phyloP scores from a whole-genome alignment of 2,888 invertebrate genomes.

The Ypsolopha scabrella region DNA sequence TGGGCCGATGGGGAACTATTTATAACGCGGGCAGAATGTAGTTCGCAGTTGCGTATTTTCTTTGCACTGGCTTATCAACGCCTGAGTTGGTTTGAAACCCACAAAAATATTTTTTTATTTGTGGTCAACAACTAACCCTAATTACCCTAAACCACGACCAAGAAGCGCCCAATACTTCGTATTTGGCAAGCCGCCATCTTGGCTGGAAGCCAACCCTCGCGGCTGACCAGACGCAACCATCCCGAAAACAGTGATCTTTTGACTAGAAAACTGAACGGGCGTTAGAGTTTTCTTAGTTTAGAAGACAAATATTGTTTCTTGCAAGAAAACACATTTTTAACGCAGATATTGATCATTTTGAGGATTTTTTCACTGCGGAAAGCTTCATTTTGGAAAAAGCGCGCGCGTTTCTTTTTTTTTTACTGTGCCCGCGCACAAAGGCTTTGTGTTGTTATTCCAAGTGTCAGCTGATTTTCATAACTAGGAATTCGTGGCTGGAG shows the following conservation, averaged over 20 bases:
- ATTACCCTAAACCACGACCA: not conserved
- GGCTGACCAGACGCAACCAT: slow-evolving; percentile 18
- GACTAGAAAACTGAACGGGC: slow-evolving; percentile 34
- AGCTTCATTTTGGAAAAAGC: not conserved
- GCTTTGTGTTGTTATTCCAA: too few relatives aligned
- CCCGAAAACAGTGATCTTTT: slow-evolving; percentile 35
- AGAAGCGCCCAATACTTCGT: slow-evolving; percentile 47
- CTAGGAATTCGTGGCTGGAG: too few relatives aligned
- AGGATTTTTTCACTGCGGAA: slow-evolving; percentile 7
- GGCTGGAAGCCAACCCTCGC: slow-evolving; percentile 42
- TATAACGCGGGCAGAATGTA: too few relatives aligned
- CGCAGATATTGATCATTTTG: slow-evolving; percentile 8
- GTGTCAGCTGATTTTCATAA: too few relatives aligned
- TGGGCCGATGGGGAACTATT: too few relatives aligned
- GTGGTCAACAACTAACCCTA: not conserved
- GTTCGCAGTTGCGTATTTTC: too few relatives aligned
- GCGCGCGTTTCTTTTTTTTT: not conserved
- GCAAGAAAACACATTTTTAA: slow-evolving; percentile 9
- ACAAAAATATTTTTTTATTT: too few relatives aligned
- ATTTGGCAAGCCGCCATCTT: slow-evolving; percentile 67
- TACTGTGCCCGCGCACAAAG: too few relatives aligned
- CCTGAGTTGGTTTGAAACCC: too few relatives aligned
- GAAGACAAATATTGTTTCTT: slow-evolving; percentile 13
- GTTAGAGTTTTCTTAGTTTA: slow-evolving; percentile 21
- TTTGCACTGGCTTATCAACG: too few relatives aligned